Conservation (phyloP, 2,113 vertebrate species). For the Apus apus region DNA sequence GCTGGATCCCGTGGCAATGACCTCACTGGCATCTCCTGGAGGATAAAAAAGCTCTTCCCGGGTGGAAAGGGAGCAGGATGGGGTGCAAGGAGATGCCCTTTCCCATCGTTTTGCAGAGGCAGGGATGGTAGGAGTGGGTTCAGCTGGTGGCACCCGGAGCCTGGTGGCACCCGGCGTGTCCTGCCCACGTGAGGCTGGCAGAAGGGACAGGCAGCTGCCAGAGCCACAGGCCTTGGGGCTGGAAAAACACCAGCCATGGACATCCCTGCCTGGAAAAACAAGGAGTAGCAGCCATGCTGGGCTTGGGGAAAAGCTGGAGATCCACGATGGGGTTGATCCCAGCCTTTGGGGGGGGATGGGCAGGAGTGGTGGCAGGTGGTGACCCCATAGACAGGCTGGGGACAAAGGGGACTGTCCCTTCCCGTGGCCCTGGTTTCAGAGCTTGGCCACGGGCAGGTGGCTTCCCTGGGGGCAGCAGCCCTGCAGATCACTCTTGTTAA, state of each 20-base stretch:
- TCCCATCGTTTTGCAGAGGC: fast-evolving
- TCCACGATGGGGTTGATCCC: no score
- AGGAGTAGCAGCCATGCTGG: fast-evolving
- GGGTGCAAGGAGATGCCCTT: neutral
- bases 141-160: neutral
- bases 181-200: fast-evolving
- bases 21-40: neutral
- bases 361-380: fast-evolving
- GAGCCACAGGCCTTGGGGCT: neutral
- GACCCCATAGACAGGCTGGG: fast-evolving
- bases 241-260: fast-evolving
- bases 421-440: neutral
- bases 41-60: neutral
- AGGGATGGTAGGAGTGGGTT: neutral
- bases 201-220: neutral
- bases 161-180: neutral
- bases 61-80: fast-evolving
- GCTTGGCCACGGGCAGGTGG: neutral
- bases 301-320: neutral
- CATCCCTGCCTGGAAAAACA: neutral
- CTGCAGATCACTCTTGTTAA: neutral
- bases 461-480: neutral
- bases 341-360: neutral
- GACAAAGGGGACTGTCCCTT: fast-evolving
- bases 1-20: neutral